phyloP scores from a whole-genome alignment of 1,140 invertebrate species.

The Euwallacea similis region DNA sequence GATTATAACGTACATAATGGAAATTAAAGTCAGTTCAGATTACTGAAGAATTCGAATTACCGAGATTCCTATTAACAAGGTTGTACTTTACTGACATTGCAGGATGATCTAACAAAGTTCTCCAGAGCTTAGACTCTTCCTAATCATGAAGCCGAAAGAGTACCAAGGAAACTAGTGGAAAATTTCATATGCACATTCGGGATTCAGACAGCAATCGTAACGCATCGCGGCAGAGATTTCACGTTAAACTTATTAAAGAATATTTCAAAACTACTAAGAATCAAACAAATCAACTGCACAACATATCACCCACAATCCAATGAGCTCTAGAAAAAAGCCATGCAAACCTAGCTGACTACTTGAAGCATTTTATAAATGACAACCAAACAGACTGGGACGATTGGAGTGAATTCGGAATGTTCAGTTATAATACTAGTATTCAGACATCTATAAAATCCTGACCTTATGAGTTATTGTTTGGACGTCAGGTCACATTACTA shows the following conservation, averaged over 20 bases:
- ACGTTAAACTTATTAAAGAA: conserved; percentile 46
- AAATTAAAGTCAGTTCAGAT: conserved; percentile 37
- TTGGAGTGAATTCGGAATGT: conserved; percentile 38
- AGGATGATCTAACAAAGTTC: conserved; percentile 51
- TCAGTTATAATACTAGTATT: conserved; percentile 45
- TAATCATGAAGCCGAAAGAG: conserved; percentile 47
- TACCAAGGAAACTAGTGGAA: conserved; percentile 45
- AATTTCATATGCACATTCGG: conserved; percentile 44
- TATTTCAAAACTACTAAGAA: conserved; percentile 44
- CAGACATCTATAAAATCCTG: conserved; percentile 46
- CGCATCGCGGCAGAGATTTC: conserved; percentile 49
- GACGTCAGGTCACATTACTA: conserved; percentile 41
- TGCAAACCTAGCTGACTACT: conserved; percentile 46
- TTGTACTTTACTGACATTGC: conserved; percentile 49
- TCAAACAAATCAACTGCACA: conserved; percentile 41
- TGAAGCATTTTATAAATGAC: conserved; percentile 45
- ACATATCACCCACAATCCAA: conserved; percentile 46
- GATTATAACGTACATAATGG: conserved; percentile 44
- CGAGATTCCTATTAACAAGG: conserved; percentile 44
- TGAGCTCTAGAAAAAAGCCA: conserved; percentile 39
- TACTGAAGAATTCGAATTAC: conserved; percentile 44
- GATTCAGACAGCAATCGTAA: conserved; percentile 39
- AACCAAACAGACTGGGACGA: conserved; percentile 45
- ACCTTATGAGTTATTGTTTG: conserved; percentile 47
- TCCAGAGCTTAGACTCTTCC: conserved; percentile 41